Base-by-base conservation (phyloP, 2,113 vertebrate species). In the Zosterops borbonicus region DNA sequence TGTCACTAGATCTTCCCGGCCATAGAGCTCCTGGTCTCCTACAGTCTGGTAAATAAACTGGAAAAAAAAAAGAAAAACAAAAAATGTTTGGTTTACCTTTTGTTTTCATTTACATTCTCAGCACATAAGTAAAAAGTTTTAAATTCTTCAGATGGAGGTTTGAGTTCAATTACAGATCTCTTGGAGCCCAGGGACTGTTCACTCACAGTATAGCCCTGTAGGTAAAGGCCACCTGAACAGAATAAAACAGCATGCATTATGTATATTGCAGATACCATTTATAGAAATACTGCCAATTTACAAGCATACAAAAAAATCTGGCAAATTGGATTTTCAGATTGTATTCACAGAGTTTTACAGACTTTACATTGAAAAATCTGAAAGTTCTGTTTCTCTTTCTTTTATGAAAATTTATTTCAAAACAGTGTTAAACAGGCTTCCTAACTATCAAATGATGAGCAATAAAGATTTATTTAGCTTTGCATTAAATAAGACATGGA, bases 121-220 rank as follows among this genome's bases (percentile, higher is more conserved):
- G 99, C 98, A 92, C 98, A 98, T 84, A 99, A 96, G 90, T 98
- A 98, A 94, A 99, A 99, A 3, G 98, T 98, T 97, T 98, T 98
- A 96, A 99, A 99, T 96, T 99, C 99, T 92, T 99, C 98, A 27
- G 98, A 99, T 35, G 98, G 98, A 58, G 98, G 98, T 91, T 98
- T 98, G 46, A 99, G 98, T 96, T 99, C 99, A 94, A 99, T 99
- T 71, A 98, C 98, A 80, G 98, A 98, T 73, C 98, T 98, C 91
- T 97, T 99, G 81, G 98, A 98, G 23, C 98, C 98, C 50, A 98
- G 81, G 3, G 96, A 91, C 89, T 99, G 98, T 87, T 99, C 99
- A 56, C 92, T 98, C 35, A 99, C 98, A 37, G 50, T 97, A 75
- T 99, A 99, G 0, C 99, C 99, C 76, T 99, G 99, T 14, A 99